Evolutionary conservation across 1,140 invertebrate species (phyloP), one percentile per base, ranked within the genome.

Genomic region (Zophobas atratus): DNA sequence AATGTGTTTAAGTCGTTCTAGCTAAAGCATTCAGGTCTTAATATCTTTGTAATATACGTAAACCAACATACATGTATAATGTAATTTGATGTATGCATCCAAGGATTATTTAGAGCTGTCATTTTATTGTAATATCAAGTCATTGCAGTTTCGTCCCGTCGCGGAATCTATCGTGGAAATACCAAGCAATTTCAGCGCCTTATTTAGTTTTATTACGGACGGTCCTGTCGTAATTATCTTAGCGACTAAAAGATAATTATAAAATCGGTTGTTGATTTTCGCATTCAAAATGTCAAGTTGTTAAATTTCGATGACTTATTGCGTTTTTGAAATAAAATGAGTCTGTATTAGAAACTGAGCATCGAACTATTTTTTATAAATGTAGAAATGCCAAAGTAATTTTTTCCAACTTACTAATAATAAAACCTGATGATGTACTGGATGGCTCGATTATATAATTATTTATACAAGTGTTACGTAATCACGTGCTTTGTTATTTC

Each of bases 1-100:
- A 6, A 75, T 53, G 55, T 75, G 32, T 56, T 20, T 46, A 6
- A 75, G 56, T 41, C 35, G 55, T 57, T 75, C 20, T 41, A 55
- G 38, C 6, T 55, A 56, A 53, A 39, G 75, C 75, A 70, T 77
- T 77, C 71, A 77, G 39, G 32, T 51, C 2, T 63, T 76, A 76
- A 70, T 70, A 55, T 76, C 75, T 76, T 76, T 76, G 75, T 76
- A 77, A 77, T 77, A 77, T 77, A n/a, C 38, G 74, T 76, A 76
- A 76, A 67, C 56, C 60, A 67, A 63, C 74, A 67, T 76, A 67
- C 74, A 73, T 73, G 71, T 73, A 56, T 73, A 56, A 53, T 73
- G 55, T 43, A 56, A 73, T 73, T 43, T 73, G 49, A 55, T 73
- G 71, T 72, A 72, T 72, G 70, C 51, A 73, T 56, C 38, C 55